A percentile compares a stretch with the other conserved stretches of the same genome.
These are phyloP conservation scores for Paralvinella palmiformis DNA, from an alignment of 1,140 invertebrate species.

Conservation along the genomic window DNA sequence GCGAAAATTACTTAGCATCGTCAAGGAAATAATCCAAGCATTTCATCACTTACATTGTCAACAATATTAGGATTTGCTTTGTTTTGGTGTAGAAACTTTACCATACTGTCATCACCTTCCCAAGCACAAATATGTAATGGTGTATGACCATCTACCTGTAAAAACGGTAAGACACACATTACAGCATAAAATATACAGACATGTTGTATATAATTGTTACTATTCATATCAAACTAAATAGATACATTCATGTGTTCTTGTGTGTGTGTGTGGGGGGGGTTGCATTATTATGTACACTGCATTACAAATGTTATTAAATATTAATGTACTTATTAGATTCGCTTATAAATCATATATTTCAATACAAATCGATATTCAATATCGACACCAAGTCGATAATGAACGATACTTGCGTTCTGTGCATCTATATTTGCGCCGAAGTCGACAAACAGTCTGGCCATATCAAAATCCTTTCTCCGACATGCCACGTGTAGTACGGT, in stretches of 20 bases:
- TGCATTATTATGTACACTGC: too few relatives aligned
- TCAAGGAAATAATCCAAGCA: neutral
- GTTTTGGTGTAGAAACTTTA: conserved; percentile 92
- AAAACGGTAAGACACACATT: conserved; percentile 17
- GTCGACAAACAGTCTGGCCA: conserved; percentile 84
- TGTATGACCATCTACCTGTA: conserved; percentile 81
- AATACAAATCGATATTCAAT: too few relatives aligned
- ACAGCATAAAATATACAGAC: conserved; percentile 7
- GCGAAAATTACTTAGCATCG: neutral
- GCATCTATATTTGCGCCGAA: conserved; percentile 83
- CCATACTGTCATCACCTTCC: conserved; percentile 85
- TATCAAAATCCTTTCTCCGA: conserved; percentile 79
- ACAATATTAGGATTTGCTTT: conserved; percentile 86
- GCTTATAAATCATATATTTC: too few relatives aligned
- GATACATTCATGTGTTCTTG: too few relatives aligned
- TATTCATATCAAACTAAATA: too few relatives aligned
- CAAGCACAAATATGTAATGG: conserved; percentile 89
- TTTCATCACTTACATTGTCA: conserved; percentile 66
- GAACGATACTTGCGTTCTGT: conserved; percentile 66
- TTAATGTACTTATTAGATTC: too few relatives aligned
- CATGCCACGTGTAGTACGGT: conserved; percentile 87
- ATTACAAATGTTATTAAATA: too few relatives aligned
- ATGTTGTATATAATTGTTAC: neutral
- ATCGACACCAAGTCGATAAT: conserved; percentile 8
- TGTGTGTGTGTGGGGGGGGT: too few relatives aligned